Evolutionary conservation across 1,140 invertebrate species (phyloP).

Genomic region (Drosophila cardini): DNA sequence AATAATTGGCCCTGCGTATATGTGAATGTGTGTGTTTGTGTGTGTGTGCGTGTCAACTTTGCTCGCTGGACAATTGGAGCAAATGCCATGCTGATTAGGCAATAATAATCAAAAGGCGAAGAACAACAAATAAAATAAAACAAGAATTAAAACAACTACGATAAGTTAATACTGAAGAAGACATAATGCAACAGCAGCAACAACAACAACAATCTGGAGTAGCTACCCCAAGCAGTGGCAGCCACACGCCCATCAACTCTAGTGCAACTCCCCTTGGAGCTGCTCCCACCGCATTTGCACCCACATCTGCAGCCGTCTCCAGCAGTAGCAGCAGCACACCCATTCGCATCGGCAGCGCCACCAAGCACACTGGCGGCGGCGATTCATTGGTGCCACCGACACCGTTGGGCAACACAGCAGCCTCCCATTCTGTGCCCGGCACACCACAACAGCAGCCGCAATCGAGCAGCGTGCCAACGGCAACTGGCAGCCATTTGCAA

Average conservation of each 20-base stretch:
- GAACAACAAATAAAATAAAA: slow-evolving; percentile 25
- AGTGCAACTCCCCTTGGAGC: slow-evolving; percentile 11
- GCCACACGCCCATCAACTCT: slow-evolving; percentile 25
- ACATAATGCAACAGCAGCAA: slow-evolving; percentile 44
- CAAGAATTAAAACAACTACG: slow-evolving; percentile 21
- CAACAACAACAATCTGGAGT: slow-evolving; percentile 29
- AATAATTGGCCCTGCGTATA: slow-evolving; percentile 68
- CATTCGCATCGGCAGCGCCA: slow-evolving; percentile 75
- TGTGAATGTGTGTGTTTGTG: slow-evolving; percentile 34
- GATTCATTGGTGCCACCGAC: slow-evolving; percentile 55
- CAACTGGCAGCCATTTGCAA: slow-evolving; percentile 60
- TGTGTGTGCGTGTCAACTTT: slow-evolving; percentile 27
- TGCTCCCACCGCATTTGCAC: not conserved
- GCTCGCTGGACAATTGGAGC: slow-evolving; percentile 55
- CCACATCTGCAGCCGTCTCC: slow-evolving; percentile 8
- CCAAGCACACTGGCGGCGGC: slow-evolving; percentile 57
- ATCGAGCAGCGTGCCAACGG: slow-evolving; percentile 73
- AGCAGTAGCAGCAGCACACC: slow-evolving; percentile 58
- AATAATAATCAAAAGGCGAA: slow-evolving; percentile 25
- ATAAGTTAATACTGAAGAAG: slow-evolving; percentile 22
- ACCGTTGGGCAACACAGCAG: slow-evolving; percentile 1
- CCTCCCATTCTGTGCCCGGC: slow-evolving; percentile 65
- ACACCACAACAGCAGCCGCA: slow-evolving; percentile 62
- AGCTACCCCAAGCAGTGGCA: slow-evolving; percentile 28
- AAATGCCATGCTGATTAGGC: slow-evolving; percentile 66